Evolutionary conservation across 2,113 vertebrate species (phyloP).

Genomic region (Python bivittatus): DNA sequence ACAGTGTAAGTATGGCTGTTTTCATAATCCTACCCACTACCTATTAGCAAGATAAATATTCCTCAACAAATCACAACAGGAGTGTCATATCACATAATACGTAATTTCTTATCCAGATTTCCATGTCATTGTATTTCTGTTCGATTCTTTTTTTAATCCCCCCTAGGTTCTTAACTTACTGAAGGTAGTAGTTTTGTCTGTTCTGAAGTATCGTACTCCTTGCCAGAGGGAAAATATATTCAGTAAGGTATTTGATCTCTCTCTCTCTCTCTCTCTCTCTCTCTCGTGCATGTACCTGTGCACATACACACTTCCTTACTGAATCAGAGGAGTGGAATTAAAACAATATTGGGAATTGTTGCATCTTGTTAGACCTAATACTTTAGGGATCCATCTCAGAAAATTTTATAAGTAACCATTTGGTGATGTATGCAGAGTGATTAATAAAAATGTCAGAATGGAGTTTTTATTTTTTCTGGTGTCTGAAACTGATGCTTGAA

Average conservation of each 20-base stretch:
- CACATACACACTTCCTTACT: background rate
- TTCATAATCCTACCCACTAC: background rate
- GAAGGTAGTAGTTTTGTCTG: background rate
- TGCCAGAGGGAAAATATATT: background rate
- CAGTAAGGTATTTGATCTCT: background rate
- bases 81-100: background rate
- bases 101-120: conserved; percentile 36
- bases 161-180: background rate
- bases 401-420: background rate
- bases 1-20: conserved; percentile 4
- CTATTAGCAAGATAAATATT: background rate
- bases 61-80: conserved; percentile 27
- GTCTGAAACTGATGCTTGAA: background rate
- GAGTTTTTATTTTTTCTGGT: background rate
- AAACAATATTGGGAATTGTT: background rate
- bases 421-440: background rate
- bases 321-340: background rate
- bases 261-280: background rate
- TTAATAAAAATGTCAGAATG: background rate
- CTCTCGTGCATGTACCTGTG: background rate
- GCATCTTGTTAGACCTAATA: background rate
- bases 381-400: background rate
- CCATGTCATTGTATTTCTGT: background rate
- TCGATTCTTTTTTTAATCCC: background rate
- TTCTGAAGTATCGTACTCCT: accelerated